phyloP scores from a whole-genome alignment of 2,113 vertebrate species.

The Syngnathus typhle region DNA sequence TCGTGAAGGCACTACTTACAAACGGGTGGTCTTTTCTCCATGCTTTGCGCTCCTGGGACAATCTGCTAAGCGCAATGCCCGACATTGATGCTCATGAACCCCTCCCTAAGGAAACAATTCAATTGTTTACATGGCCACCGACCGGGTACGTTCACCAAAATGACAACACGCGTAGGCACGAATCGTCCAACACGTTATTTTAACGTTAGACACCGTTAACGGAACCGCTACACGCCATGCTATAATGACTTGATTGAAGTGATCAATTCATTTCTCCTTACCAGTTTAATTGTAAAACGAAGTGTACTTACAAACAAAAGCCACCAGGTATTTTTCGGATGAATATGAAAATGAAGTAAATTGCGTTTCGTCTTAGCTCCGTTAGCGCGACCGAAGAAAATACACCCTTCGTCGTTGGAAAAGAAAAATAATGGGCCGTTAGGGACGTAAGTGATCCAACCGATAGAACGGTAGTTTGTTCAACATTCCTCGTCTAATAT shows the following conservation, averaged over 20 bases:
- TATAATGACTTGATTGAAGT: neutral
- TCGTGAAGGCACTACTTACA: slow-evolving; percentile 71
- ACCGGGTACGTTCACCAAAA: neutral
- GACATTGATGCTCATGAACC: slow-evolving; percentile 81
- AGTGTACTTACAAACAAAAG: neutral
- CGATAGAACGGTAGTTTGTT: neutral
- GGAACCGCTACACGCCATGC: neutral
- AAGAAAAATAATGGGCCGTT: slow-evolving; percentile 7
- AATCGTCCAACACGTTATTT: neutral
- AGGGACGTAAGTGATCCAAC: slow-evolving; percentile 4
- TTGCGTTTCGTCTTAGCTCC: slow-evolving; percentile 25
- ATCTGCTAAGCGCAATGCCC: slow-evolving; percentile 97
- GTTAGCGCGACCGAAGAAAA: slow-evolving; percentile 26
- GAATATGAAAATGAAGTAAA: slow-evolving; percentile 6
- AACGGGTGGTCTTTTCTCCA: slow-evolving; percentile 99
- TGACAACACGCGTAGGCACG: neutral
- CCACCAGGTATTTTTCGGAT: slow-evolving; percentile 32
- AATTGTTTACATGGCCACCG: neutral
- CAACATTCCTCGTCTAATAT: slow-evolving; percentile 11
- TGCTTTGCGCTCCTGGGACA: slow-evolving; percentile 97
- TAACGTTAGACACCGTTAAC: neutral
- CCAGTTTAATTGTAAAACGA: neutral
- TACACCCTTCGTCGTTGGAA: slow-evolving; percentile 34
- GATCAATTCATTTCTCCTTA: neutral
- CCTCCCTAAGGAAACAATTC: slow-evolving; percentile 48